Base-by-base conservation (phyloP, 2,888 invertebrate genomes). In the Trichacis sp. region DNA sequence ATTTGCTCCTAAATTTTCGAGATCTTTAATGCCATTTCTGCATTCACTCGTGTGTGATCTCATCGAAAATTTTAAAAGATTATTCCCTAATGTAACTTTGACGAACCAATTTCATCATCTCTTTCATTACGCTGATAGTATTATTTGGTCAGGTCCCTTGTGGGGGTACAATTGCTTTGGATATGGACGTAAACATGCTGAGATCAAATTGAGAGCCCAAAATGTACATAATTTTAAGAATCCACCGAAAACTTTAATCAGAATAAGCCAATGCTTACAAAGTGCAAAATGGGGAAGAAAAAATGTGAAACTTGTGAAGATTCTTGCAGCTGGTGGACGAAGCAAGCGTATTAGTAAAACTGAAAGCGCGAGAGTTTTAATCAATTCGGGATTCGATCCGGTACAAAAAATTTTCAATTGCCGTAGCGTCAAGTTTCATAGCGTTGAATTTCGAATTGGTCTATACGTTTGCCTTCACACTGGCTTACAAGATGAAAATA, bases 101-200 rank as follows among this genome's bases (percentile, higher is more conserved):
- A 65, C 60, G 12, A 72, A 70, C 49, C 70, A 70, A 38, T 51
- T 70, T 15, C 57, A 70, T 54, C 68, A 71, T 50, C 12, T 65
- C 9, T 43, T 29, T 14, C 65, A 69, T 40, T 63, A 63, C 18
- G 18, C 52, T 29, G 58, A 66, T 18, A 65, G 63, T 18, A 69
- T 71, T 19, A 3, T 29, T 36, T 63, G 53, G 63, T 43, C 57
- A 12, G 71, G 72, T 29, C 69, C 72, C 17, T 18, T 69, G 1
- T 52, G 53, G 2, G 11, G 57, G 50, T 58, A 64, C 60, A 46
- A 53, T 57, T 30, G 62, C 47, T 33, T 52, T 40, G 30, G 62
- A 38, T 70, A 18, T n/a, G 55, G 40, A 54, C 46, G 14, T 29
- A 50, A 70, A 14, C 70, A 69, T 30, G 38, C 19, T 1, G 38